Base-by-base conservation (phyloP, 2,888 invertebrate species). In the Nysson spinosus region DNA sequence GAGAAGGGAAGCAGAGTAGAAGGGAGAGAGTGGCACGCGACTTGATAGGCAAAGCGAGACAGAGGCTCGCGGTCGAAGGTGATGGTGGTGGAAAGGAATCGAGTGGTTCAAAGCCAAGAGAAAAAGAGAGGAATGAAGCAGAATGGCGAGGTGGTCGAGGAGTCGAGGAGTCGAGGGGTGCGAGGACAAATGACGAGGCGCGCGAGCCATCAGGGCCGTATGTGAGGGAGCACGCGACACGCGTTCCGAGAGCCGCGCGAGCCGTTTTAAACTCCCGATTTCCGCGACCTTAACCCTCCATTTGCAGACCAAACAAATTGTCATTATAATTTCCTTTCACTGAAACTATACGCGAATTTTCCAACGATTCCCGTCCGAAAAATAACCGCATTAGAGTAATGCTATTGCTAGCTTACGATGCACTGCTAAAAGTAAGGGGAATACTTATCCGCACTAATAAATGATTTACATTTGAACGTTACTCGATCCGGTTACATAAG, bases 161-260 rank as follows among this genome's bases (percentile, higher is more conserved):
- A 51, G 32, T 4, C 43, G 42, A 39, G 11, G 40, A 46, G 0
- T n/a, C n/a, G 56, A 51, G 65, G 55, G 67, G 54, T 32, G 39
- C 63, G 72, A 72, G 73, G 68, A 72, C 68, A 71, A 78, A 76
- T 65, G 67, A 70, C 62, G 74, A 77, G 65, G 72, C 68, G 75
- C 65, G 65, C 74, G 74, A 74, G 73, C 71, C 75, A 63, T 62
- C 75, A 75, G 78, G 78, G 74, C 74, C 75, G 78, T 73, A 71
- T 51, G 60, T 65, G 68, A 37, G 44, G 40, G 62, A 68, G 64
- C 75, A 75, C 69, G 72, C 75, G 75, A 72, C 75, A 54, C 57
- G 55, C 68, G 71, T 67, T 58, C 50, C 52, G 39, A 52, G 55
- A 60, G 51, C 42, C 47, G 34, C 5, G 17, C 34, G 49, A 14